phyloP scores from a whole-genome alignment of 2,797 vertebrate species.

The Smutsia temminckii region DNA sequence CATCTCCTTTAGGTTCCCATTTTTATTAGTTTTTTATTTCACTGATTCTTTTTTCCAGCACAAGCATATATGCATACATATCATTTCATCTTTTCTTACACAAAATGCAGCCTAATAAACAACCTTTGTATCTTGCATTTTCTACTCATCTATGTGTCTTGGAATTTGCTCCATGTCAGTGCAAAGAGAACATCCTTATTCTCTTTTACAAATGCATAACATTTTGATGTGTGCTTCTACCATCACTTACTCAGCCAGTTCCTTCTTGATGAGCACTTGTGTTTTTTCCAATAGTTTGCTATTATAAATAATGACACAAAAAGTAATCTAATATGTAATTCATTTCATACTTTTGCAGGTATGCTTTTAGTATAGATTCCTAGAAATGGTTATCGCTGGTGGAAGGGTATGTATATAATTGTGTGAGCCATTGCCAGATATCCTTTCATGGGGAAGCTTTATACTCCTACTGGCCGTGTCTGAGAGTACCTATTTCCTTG shows the following conservation, averaged over 20 bases:
- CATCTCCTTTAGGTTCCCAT: neutral
- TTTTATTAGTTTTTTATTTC: slow-evolving; percentile 36
- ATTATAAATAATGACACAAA: neutral
- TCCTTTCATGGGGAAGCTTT: neutral
- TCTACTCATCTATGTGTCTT: neutral
- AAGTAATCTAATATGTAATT: neutral
- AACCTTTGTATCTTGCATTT: neutral
- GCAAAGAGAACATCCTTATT: neutral
- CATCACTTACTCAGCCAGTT: neutral
- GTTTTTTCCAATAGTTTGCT: neutral
- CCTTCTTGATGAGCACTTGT: neutral
- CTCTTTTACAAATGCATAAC: neutral
- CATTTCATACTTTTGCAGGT: neutral
- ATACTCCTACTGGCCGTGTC: neutral
- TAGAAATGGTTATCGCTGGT: neutral
- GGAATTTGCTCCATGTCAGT: neutral
- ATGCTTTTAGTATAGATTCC: neutral
- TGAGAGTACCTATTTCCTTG: neutral
- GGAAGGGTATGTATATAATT: neutral
- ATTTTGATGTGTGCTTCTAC: neutral
- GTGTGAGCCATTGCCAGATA: neutral
- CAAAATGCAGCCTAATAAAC: neutral
- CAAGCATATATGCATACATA: neutral
- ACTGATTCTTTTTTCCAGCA: neutral
- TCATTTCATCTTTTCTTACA: neutral